Evolutionary conservation across 2,797 vertebrate genomes (phyloP).

Genomic region (Platalea minor): DNA sequence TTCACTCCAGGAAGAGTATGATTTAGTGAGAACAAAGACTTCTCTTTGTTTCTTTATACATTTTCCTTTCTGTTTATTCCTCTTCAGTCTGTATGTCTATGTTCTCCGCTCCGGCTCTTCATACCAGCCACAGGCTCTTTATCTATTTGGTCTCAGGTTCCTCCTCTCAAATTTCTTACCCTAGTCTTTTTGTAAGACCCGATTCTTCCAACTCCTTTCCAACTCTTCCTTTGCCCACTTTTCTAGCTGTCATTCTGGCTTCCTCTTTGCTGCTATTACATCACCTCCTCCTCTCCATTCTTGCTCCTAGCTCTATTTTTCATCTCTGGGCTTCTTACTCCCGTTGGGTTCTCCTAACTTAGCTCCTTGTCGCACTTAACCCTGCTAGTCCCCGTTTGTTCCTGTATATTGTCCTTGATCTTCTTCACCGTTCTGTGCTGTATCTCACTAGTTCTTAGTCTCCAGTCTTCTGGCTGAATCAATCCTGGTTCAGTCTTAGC

Average conservation of each 20-base stretch:
- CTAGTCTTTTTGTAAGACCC: not conserved
- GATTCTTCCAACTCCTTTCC: not conserved
- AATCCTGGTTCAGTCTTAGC: not conserved
- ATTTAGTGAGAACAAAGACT: not conserved
- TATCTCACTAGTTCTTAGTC: not conserved
- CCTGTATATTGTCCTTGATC: not conserved
- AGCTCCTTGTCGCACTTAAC: not conserved
- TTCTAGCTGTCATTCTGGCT: not conserved
- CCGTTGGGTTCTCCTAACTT: not conserved
- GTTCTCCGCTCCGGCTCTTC: not conserved
- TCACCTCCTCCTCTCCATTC: not conserved
- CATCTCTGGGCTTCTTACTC: not conserved
- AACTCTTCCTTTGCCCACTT: not conserved
- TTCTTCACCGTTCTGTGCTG: not conserved
- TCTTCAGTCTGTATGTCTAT: not conserved
- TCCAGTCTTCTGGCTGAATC: not conserved
- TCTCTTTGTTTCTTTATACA: not conserved
- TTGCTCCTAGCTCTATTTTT: not conserved
- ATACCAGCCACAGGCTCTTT: not conserved
- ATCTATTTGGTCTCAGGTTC: not conserved
- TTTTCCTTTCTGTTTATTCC: not conserved
- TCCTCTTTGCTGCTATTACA: not conserved
- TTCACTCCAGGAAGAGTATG: not conserved
- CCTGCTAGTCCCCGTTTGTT: not conserved
- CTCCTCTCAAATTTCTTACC: not conserved